Evolutionary conservation across 2,797 vertebrate genomes (phyloP).

Genomic region (Lepus townsendii): DNA sequence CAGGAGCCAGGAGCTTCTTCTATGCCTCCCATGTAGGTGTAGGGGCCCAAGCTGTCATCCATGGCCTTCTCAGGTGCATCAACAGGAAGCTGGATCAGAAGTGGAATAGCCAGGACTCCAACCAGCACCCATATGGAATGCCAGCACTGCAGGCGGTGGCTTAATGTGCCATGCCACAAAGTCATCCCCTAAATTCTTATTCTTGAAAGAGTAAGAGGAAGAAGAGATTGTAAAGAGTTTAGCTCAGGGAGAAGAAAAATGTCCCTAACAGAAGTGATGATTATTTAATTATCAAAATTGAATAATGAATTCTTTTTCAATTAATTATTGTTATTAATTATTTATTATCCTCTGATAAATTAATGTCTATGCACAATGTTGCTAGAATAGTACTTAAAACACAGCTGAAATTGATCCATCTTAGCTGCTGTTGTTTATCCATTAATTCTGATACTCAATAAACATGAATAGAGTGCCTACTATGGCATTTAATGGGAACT

Average conservation of each 20-base stretch:
- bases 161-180: no score
- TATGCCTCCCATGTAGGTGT: no score
- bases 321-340: conserved; percentile 1
- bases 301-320: not conserved
- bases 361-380: not conserved
- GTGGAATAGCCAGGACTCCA: no score
- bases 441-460: not conserved
- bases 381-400: not conserved
- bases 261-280: not conserved
- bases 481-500: not conserved
- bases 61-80: no score
- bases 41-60: no score
- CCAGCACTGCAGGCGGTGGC: no score
- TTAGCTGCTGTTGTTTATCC: not conserved
- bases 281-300: not conserved
- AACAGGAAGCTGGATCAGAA: no score
- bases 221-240: not conserved
- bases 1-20: no score
- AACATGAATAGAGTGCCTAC: not conserved
- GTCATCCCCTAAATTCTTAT: not conserved
- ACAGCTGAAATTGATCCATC: not conserved
- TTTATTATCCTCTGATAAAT: not conserved
- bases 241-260: not conserved
- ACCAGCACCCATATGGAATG: no score
- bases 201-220: conserved; percentile 24